Conservation (phyloP, 2,888 invertebrate species). For the Gasteruption jaculator region DNA sequence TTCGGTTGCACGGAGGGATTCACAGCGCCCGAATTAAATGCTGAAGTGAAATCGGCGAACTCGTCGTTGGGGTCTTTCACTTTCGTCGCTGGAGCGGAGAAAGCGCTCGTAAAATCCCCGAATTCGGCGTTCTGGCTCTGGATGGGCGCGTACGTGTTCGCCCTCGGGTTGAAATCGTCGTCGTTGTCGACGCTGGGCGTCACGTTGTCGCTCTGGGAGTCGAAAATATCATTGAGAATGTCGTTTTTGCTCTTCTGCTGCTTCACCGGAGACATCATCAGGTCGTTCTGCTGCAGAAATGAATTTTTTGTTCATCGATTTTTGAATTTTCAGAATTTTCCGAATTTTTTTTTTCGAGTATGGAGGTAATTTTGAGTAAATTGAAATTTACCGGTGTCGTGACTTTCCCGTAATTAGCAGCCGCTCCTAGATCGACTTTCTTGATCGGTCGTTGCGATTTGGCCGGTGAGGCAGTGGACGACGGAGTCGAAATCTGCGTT, state of each 20-base stretch:
- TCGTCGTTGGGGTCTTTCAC: constrained; percentile 55
- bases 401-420: constrained; percentile 66
- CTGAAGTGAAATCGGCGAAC: constrained; percentile 78
- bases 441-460: constrained; percentile 53
- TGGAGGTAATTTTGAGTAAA: too few species aligned
- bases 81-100: constrained; percentile 50
- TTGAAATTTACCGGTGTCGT: too few species aligned
- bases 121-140: constrained; percentile 57
- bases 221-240: constrained; percentile 44
- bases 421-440: constrained; percentile 65
- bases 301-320: too few species aligned
- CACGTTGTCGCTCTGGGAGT: constrained; percentile 39
- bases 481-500: constrained; percentile 48
- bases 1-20: constrained; percentile 24
- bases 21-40: constrained; percentile 55
- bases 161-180: constrained; percentile 64
- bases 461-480: constrained; percentile 46
- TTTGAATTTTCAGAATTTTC: too few species aligned
- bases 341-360: too few species aligned
- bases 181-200: constrained; percentile 35
- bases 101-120: constrained; percentile 75
- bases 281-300: constrained; percentile 16
- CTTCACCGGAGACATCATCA: constrained; percentile 35
- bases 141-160: constrained; percentile 46
- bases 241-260: constrained; percentile 37